phyloP scores from a whole-genome alignment of 2,888 invertebrate species.

The Oscheius sp. region DNA sequence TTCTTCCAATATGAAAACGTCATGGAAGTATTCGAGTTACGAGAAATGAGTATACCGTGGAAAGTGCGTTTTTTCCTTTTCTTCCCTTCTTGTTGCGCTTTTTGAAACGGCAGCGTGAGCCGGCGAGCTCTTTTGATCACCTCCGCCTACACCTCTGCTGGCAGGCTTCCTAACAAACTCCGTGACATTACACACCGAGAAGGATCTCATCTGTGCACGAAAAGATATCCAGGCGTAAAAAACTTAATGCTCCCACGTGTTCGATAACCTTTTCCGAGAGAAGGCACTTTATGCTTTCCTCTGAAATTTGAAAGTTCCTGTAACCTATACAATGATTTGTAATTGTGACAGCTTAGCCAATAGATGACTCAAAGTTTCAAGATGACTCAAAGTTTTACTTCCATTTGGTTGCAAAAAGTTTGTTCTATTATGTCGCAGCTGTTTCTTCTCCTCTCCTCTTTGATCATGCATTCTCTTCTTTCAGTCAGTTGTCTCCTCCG shows the following conservation, averaged over 20 bases:
- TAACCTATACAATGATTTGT: too few species aligned
- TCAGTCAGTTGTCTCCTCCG: constrained; percentile 34
- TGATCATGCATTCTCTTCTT: constrained; percentile 35
- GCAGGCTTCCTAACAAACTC: constrained; percentile 27
- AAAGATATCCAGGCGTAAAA: constrained; percentile 25
- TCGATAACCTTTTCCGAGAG: constrained; percentile 4
- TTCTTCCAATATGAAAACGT: too few species aligned
- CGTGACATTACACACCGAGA: constrained; percentile 31
- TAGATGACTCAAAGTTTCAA: too few species aligned
- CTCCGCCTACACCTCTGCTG: constrained; percentile 36
- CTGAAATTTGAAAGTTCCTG: too few species aligned
- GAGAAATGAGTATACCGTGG: too few species aligned
- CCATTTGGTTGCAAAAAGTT: too few species aligned
- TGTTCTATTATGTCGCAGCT: constrained; percentile 27
- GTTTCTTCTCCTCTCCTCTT: constrained; percentile 18
- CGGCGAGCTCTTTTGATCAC: constrained; percentile 27
- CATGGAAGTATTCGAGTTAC: too few species aligned
- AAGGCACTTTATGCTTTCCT: too few species aligned
- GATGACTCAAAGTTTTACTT: too few species aligned
- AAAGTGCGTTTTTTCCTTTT: too few species aligned
- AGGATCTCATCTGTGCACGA: constrained; percentile 24
- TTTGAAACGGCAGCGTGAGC: neutral
- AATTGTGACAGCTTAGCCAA: too few species aligned
- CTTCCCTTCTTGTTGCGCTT: neutral
- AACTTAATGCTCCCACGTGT: constrained; percentile 28